These are phyloP conservation scores for Sinohyriopsis cumingii DNA, from an alignment of 2,888 invertebrate species.

Conservation along the genomic window DNA sequence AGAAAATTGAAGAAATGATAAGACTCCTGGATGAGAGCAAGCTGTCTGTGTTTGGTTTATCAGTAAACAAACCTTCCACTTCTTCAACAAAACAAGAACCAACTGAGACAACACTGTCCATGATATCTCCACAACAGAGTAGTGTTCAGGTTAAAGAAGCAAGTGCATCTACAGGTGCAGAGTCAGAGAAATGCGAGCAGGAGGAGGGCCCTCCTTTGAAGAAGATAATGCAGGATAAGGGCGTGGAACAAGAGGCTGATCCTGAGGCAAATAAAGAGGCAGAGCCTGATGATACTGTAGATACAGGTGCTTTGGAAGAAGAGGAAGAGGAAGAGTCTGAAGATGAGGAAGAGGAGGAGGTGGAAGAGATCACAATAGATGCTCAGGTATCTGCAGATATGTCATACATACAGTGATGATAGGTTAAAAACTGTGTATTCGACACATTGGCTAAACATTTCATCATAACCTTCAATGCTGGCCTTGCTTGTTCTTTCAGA, in stretches of 20 bases:
- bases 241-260: conserved; percentile 3
- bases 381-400: conserved; percentile 9
- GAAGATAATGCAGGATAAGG: conserved; percentile 13
- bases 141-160: too few relatives aligned
- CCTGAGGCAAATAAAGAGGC: conserved; percentile 11
- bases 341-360: conserved; percentile 19
- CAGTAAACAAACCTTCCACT: too few relatives aligned
- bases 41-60: conserved; percentile 16
- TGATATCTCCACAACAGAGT: too few relatives aligned
- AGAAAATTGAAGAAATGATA: conserved; percentile 37
- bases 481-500: too few relatives aligned
- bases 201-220: neutral
- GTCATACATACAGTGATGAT: too few relatives aligned
- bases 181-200: neutral
- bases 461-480: too few relatives aligned
- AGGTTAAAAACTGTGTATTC: too few relatives aligned
- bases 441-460: too few relatives aligned
- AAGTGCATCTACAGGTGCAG: neutral
- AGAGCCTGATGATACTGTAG: conserved; percentile 1
- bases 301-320: conserved; percentile 4
- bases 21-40: conserved; percentile 30
- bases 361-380: conserved; percentile 16
- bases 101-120: too few relatives aligned
- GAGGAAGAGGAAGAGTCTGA: conserved; percentile 24
- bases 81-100: too few relatives aligned